A percentile compares a stretch with the other conserved stretches of the same genome.
phyloP scores from a whole-genome alignment of 1,140 invertebrate genomes.

The Colletes latitarsis region DNA sequence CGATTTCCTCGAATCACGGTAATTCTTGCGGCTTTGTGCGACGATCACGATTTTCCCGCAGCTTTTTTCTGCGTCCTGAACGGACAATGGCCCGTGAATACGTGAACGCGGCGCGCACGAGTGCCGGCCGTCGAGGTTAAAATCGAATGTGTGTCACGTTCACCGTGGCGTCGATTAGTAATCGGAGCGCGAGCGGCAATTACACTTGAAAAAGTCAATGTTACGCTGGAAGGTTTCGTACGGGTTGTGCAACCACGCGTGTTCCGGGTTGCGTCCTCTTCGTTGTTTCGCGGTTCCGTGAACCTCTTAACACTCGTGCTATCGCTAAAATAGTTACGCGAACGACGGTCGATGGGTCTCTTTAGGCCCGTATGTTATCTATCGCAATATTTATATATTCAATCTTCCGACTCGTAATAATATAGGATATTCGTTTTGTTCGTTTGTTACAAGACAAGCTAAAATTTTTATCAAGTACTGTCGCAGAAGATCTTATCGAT shows the following conservation, averaged over 20 bases:
- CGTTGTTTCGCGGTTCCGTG: neutral
- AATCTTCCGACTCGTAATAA: no score
- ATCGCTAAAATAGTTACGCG: no score
- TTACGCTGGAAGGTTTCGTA: conserved; percentile 58
- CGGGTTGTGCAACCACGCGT: conserved; percentile 51
- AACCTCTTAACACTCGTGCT: neutral
- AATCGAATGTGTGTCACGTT: conserved; percentile 67
- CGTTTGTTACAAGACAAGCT: no score
- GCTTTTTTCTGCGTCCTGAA: neutral
- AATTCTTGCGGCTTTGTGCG: neutral
- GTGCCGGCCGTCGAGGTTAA: conserved; percentile 33
- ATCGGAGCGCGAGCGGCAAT: conserved; percentile 62
- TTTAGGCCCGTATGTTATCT: no score
- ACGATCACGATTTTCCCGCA: conserved; percentile 9
- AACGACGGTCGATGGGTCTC: no score
- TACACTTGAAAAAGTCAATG: conserved; percentile 67
- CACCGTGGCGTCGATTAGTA: conserved; percentile 61
- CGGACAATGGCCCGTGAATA: conserved; percentile 38
- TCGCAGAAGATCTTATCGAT: no score
- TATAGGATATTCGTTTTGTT: no score
- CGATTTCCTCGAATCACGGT: neutral
- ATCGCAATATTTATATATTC: no score
- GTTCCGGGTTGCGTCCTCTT: conserved; percentile 48
- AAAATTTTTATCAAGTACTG: no score
- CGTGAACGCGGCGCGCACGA: conserved; percentile 20